A percentile compares a stretch with the other conserved stretches of the same genome.
These are phyloP conservation scores for Pseudomugil tenellus DNA, from an alignment of 2,797 vertebrate species.

Conservation along the genomic window DNA sequence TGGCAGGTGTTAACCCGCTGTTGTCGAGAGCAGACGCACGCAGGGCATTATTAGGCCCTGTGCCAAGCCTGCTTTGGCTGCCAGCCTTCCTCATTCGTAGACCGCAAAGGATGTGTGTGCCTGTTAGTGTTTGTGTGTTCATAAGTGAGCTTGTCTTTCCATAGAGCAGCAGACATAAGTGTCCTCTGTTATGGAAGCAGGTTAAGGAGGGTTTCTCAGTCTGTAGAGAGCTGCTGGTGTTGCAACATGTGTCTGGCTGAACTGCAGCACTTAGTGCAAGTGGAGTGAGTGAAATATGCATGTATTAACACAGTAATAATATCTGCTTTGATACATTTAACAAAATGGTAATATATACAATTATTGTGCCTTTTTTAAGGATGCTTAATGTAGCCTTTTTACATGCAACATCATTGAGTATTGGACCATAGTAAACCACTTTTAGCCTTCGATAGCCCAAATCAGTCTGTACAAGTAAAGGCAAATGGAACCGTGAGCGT, in stretches of 20 bases:
- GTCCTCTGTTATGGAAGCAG: slow-evolving; percentile 59
- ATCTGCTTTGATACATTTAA: neutral
- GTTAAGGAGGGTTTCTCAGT: slow-evolving; percentile 45
- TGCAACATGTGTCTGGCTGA: slow-evolving; percentile 39
- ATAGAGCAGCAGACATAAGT: slow-evolving; percentile 35
- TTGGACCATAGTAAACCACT: neutral
- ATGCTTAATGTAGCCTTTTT: too few relatives aligned
- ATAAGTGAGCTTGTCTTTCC: slow-evolving; percentile 21
- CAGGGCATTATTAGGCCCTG: slow-evolving; percentile 94
- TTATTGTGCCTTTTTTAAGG: neutral
- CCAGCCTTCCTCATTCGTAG: slow-evolving; percentile 78
- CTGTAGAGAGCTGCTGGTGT: slow-evolving; percentile 12
- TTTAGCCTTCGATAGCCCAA: neutral
- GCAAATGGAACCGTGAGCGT: neutral
- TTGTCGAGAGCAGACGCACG: slow-evolving; percentile 94
- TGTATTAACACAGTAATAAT: neutral
- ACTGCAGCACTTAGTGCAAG: slow-evolving; percentile 4
- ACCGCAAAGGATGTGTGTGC: slow-evolving; percentile 39
- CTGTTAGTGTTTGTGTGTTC: slow-evolving; percentile 30
- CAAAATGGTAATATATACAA: neutral
- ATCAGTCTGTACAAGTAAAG: neutral
- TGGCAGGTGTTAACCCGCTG: slow-evolving; percentile 95
- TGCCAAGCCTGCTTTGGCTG: slow-evolving; percentile 93
- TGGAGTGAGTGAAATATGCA: neutral
- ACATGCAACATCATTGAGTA: neutral